Evolutionary conservation across 2,888 invertebrate species (phyloP).

Genomic region (Stenodema calcarata): DNA sequence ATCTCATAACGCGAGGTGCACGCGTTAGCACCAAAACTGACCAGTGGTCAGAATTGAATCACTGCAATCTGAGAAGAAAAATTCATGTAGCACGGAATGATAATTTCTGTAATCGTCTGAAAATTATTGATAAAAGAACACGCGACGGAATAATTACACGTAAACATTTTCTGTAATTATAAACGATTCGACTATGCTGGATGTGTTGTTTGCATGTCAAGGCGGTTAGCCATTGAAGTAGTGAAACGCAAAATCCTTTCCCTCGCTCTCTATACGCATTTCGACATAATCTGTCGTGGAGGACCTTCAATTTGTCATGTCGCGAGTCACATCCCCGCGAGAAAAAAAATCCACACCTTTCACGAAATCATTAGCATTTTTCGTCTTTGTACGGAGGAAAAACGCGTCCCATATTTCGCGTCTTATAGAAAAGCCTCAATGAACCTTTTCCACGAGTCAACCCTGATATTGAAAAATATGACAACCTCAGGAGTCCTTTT

Average conservation of each 20-base stretch:
- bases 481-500: neutral
- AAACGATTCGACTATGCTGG: neutral
- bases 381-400: neutral
- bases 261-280: neutral
- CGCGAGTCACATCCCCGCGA: neutral
- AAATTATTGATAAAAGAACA: constrained; percentile 10
- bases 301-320: constrained; percentile 8
- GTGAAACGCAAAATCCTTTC: neutral
- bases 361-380: constrained; percentile 11
- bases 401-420: neutral
- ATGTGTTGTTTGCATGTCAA: constrained; percentile 11
- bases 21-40: neutral
- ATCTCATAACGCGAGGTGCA: neutral
- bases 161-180: neutral
- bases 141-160: neutral
- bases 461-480: constrained; percentile 3
- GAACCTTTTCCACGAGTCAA: neutral
- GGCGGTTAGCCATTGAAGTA: neutral
- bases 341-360: neutral
- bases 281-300: neutral
- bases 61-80: neutral
- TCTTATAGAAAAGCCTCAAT: neutral
- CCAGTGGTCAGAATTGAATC: neutral
- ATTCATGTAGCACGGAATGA: neutral
- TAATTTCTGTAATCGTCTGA: neutral